A percentile compares a stretch with the other conserved stretches of the same genome.
Conservation (phyloP, 2,888 invertebrate species). For the Neria commutata region DNA sequence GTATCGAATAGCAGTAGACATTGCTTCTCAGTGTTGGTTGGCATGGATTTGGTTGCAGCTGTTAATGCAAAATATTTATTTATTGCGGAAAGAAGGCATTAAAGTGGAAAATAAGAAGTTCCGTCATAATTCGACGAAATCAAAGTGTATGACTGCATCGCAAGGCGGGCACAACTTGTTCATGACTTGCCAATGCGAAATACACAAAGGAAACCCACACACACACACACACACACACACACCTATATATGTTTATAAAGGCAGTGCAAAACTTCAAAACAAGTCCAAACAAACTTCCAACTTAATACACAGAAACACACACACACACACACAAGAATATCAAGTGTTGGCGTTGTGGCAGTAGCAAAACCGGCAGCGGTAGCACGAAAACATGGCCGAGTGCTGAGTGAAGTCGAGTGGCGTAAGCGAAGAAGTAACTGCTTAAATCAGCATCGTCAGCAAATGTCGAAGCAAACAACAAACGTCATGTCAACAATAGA, state of each 20-base stretch:
- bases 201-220: not conserved
- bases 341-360: conserved; percentile 4
- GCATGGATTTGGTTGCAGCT: not conserved
- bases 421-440: not conserved
- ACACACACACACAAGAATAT: conserved; percentile 1
- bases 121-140: conserved; percentile 15
- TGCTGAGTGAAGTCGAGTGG: not conserved
- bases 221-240: not conserved
- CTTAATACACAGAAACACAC: not conserved
- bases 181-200: conserved; percentile 41
- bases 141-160: conserved; percentile 24
- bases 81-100: not conserved
- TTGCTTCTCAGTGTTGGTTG: too few relatives aligned
- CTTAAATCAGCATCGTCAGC: not conserved
- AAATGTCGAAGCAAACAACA: not conserved
- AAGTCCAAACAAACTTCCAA: conserved; percentile 1
- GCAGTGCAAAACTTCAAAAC: not conserved
- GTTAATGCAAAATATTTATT: too few relatives aligned
- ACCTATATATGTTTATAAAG: not conserved
- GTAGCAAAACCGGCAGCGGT: not conserved
- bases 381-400: not conserved
- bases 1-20: too few relatives aligned
- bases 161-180: conserved; percentile 45
- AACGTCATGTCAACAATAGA: not conserved
- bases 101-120: conserved; percentile 7